phyloP scores from a whole-genome alignment of 2,888 invertebrate species.

The Lampropteryx suffumata region DNA sequence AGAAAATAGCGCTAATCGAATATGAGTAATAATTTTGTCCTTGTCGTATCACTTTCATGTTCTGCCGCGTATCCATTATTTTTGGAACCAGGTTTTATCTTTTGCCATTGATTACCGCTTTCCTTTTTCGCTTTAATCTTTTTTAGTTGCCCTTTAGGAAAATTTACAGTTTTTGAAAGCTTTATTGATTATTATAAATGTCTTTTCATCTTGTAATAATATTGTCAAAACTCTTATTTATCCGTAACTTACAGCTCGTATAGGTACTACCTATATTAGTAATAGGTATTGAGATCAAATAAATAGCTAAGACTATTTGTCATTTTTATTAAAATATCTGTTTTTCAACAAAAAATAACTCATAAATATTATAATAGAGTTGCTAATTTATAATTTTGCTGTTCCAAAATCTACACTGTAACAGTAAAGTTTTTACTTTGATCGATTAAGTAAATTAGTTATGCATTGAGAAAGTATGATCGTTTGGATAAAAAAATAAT shows the following conservation, averaged over 20 bases:
- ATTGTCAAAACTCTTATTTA: too few species aligned
- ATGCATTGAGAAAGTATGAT: neutral
- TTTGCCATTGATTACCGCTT: slow-evolving; percentile 5
- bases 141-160: neutral
- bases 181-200: neutral
- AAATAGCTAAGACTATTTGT: neutral
- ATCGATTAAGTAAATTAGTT: slow-evolving; percentile 10
- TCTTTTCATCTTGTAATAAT: too few species aligned
- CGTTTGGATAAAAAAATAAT: neutral
- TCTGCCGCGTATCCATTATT: neutral
- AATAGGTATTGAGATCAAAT: neutral
- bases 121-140: slow-evolving; percentile 9
- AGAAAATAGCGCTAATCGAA: too few species aligned
- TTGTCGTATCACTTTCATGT: neutral
- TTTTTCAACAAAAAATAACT: too few species aligned
- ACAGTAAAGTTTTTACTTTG: slow-evolving; percentile 7
- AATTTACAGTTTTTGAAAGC: neutral
- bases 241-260: too few species aligned
- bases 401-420: slow-evolving; percentile 1
- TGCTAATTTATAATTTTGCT: neutral
- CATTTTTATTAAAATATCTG: neutral
- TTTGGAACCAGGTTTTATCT: neutral
- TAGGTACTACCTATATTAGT: too few species aligned
- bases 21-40: too few species aligned
- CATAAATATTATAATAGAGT: neutral